Evolutionary conservation across 2,888 invertebrate species (phyloP).

Genomic region (Euzophera pinguis): DNA sequence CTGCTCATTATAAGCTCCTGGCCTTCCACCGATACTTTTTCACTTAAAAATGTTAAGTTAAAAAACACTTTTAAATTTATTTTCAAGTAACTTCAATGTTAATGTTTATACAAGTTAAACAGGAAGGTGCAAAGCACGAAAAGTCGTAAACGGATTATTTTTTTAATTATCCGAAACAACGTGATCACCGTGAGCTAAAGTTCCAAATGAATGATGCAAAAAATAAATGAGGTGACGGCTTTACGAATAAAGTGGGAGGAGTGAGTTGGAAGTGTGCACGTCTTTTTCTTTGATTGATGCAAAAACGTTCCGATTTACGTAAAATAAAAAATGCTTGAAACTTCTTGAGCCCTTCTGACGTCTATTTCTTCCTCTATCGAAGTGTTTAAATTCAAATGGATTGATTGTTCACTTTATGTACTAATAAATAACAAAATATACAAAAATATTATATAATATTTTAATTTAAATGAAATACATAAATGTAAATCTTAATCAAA

Average conservation of each 20-base stretch:
- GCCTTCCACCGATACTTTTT: background rate
- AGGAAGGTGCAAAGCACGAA: background rate
- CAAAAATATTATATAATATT: no score
- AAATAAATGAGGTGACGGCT: conserved; percentile 3
- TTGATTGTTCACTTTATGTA: no score
- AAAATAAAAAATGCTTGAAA: background rate
- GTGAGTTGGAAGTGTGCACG: background rate
- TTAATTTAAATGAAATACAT: no score
- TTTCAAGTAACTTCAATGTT: background rate
- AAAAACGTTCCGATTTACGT: background rate
- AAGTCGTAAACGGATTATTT: background rate
- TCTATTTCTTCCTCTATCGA: no score
- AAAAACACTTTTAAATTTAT: background rate
- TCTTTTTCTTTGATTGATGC: background rate
- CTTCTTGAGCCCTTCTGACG: no score
- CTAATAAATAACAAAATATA: no score
- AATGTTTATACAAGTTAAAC: background rate
- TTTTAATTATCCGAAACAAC: background rate
- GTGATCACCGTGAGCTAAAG: background rate
- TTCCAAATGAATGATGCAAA: background rate
- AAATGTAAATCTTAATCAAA: no score
- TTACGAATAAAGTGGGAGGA: background rate
- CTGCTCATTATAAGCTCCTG: conserved; percentile 56
- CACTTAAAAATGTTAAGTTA: background rate
- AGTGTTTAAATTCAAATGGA: no score